These are phyloP conservation scores for Phrynocephalus guinanensis DNA, from an alignment of 2,797 vertebrate genomes.

Conservation along the genomic window DNA sequence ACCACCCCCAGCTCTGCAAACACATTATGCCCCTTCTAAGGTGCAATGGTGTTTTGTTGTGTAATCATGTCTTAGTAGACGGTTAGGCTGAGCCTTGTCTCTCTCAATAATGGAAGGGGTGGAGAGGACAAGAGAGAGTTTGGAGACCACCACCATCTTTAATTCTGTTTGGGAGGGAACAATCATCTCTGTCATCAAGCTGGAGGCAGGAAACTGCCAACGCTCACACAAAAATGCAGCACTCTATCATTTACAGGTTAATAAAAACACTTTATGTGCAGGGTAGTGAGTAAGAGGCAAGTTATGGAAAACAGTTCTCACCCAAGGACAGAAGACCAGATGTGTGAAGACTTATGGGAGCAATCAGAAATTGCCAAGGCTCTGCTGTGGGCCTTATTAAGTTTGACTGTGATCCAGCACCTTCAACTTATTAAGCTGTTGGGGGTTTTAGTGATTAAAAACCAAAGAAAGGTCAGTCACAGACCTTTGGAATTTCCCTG, in stretches of 20 bases:
- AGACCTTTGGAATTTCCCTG: conserved; percentile 93
- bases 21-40: conserved; percentile 38
- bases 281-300: conserved; percentile 87
- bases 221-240: conserved; percentile 67
- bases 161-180: conserved; percentile 73
- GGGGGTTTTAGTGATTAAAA: conserved; percentile 99
- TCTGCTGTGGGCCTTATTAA: conserved; percentile 96
- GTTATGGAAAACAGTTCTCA: conserved; percentile 98
- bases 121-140: conserved; percentile 51
- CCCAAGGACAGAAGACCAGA: conserved; percentile 93
- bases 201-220: conserved; percentile 70
- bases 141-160: conserved; percentile 71
- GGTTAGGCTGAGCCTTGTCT: conserved; percentile 62
- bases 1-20: not conserved
- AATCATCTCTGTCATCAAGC: conserved; percentile 65
- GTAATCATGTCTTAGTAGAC: conserved; percentile 68
- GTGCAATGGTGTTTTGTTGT: conserved; percentile 60
- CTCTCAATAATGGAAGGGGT: conserved; percentile 49
- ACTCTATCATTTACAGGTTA: conserved; percentile 86
- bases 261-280: conserved; percentile 88
- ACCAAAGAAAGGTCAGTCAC: conserved; percentile 95
- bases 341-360: conserved; percentile 98
- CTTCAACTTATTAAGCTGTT: conserved; percentile 99
- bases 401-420: conserved; percentile 97
- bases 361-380: conserved; percentile 97